phyloP scores from a whole-genome alignment of 2,797 vertebrate genomes.

The Spheniscus humboldti region DNA sequence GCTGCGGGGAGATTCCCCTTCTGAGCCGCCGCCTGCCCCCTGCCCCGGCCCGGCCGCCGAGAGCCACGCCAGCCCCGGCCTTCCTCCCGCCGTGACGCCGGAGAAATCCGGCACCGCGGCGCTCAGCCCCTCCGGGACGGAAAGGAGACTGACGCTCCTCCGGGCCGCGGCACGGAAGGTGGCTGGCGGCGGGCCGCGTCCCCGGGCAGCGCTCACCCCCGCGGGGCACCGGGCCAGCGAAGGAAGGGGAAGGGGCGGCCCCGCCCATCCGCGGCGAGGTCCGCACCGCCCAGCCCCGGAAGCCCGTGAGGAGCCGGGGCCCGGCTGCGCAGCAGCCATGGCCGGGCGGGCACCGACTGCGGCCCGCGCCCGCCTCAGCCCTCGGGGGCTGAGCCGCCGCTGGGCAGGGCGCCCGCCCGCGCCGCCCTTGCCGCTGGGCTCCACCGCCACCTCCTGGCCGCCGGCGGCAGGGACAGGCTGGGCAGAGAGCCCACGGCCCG shows the following conservation, averaged over 20 bases:
- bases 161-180: background rate
- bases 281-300: background rate
- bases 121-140: background rate
- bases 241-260: background rate
- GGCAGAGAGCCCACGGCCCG: background rate
- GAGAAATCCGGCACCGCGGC: background rate
- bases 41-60: background rate
- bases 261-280: background rate
- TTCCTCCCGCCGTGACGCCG: background rate
- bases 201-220: background rate
- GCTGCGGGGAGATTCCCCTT: accelerated
- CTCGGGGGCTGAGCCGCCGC: background rate
- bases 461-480: background rate
- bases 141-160: accelerated
- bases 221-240: background rate
- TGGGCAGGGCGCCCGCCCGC: background rate
- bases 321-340: accelerated
- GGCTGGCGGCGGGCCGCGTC: background rate
- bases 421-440: background rate
- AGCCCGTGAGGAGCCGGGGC: background rate
- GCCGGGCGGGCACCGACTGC: too few species aligned
- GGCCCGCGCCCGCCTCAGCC: too few species aligned
- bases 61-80: background rate
- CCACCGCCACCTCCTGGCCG: background rate
- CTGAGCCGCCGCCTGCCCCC: background rate